Evolutionary conservation across 2,797 vertebrate genomes (phyloP), one percentile per base, ranked within the genome.

Genomic region (Okamejei kenojei): DNA sequence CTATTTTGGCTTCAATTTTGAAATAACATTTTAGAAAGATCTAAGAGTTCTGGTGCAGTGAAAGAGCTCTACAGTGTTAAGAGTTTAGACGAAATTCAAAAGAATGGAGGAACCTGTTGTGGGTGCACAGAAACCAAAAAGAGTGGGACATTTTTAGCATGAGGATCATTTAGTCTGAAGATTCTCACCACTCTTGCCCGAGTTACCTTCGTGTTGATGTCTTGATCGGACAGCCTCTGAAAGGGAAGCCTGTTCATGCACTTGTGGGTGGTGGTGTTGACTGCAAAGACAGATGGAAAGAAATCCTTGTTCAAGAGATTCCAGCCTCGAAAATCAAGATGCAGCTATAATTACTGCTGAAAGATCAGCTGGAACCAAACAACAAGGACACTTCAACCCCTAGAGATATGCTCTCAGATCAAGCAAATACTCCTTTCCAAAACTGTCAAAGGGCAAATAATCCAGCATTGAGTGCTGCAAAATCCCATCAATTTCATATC

Each of bases 361-460:
- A 88, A 88, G 84, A 88, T 88, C 84, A 65, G 84, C 84, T 65
- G n/a, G 35, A n/a, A n/a, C 63, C 0, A 3, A 88, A 88, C 84
- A 88, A 88, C 84, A 68, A 88, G 61, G 84, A 88, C 84, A 88
- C n/a, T 68, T 88, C 84, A 88, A 35, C 84, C 65, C 84, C 61
- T 45, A 9, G 61, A 88, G 84, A 88, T 88, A 15, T 8, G 63
- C n/a, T 19, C 63, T 88, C 84, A 88, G 84, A 88, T 88, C 84
- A 88, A 88, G 84, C 84, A 17, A 88, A 88, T 88, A 88, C 65
- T 88, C 84, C 63, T 88, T 88, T 88, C 84, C 84, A 88, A 88
- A 88, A 65, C 84, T 88, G 84, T 88, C 84, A 88, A 68, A 65
- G 63, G 84, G 61, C 84, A 88, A 68, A 88, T 65, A 88, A 88